A percentile compares a stretch with the other conserved stretches of the same genome.
phyloP scores from a whole-genome alignment of 1,140 invertebrate genomes.

The Trachelipus rathkii region DNA sequence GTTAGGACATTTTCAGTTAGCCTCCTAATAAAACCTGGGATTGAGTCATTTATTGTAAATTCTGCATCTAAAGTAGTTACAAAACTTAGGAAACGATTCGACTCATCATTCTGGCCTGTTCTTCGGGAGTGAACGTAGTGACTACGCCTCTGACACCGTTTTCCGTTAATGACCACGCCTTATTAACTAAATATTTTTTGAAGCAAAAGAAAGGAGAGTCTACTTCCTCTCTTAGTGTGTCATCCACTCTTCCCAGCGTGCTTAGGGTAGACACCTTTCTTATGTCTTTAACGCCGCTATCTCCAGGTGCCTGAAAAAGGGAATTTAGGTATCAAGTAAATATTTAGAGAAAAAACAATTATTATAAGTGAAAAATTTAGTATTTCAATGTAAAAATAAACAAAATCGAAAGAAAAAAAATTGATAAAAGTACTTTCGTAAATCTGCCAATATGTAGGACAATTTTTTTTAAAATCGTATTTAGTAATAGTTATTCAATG shows the following conservation, averaged over 20 bases:
- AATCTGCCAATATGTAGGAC: too few relatives aligned
- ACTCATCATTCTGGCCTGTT: slow-evolving; percentile 11
- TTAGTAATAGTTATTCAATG: too few relatives aligned
- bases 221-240: slow-evolving; percentile 34
- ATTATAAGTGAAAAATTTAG: too few relatives aligned
- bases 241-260: slow-evolving; percentile 36
- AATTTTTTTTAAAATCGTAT: too few relatives aligned
- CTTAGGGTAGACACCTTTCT: slow-evolving; percentile 33
- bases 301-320: slow-evolving; percentile 34
- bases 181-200: slow-evolving; percentile 42
- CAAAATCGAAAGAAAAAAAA: too few relatives aligned
- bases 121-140: slow-evolving; percentile 27
- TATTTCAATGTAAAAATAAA: too few relatives aligned
- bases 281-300: slow-evolving; percentile 38
- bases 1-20: too few relatives aligned
- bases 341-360: background rate
- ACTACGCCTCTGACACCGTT: slow-evolving; percentile 30
- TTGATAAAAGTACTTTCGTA: too few relatives aligned
- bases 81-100: background rate
- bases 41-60: too few relatives aligned
- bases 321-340: background rate
- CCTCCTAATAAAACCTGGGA: too few relatives aligned
- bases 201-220: slow-evolving; percentile 41
- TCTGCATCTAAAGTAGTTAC: background rate
- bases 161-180: slow-evolving; percentile 40